Base-by-base conservation (phyloP, 2,113 vertebrate genomes). In the Ardeotis arabs region DNA sequence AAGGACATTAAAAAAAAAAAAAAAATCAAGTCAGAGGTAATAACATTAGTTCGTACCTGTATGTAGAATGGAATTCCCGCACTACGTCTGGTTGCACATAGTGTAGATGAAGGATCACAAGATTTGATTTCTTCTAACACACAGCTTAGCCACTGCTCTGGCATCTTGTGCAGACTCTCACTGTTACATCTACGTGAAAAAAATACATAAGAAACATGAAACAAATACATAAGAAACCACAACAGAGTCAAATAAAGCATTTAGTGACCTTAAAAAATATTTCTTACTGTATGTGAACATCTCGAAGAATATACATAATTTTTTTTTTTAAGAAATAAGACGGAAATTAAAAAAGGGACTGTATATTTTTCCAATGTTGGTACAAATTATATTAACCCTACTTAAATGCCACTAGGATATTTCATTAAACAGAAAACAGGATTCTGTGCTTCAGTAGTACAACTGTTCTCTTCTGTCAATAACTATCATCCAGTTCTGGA, bases 1-100 rank as follows among this genome's bases (percentile, higher is more conserved):
- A 39, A 70, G 25, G 5, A 62, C 6, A 11, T 56, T 2, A 11
- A 66, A 58, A 52, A 41, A 41, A 41, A 41, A 52, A 14, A 39
- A 44, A 22, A 25, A 75, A 50, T 7, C 10, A 88, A 35, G 49
- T 35, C 6, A 58, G 27, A 77, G 17, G 27, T 16, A 69, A 29
- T 10, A 70, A 60, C 10, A 18, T 16, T 10, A 35, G 17, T 13
- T 45, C 55, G n/a, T 96, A 99, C 99, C 99, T 99, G 99, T 89
- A 99, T 98, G 89, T 99, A 99, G 98, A 99, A 99, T 8, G 99
- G 99, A 93, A 99, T 99, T 37, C 99, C 99, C 17, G 99, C 99
- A 72, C 99, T 99, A 82, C 99, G 99, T 37, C 99, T 98, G 4
- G 99, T 99, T 78, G 99, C 99, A 91, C 99, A 99, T 19, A 99